These are phyloP conservation scores for Sialis lutaria DNA, from an alignment of 2,888 invertebrate species.

Conservation along the genomic window DNA sequence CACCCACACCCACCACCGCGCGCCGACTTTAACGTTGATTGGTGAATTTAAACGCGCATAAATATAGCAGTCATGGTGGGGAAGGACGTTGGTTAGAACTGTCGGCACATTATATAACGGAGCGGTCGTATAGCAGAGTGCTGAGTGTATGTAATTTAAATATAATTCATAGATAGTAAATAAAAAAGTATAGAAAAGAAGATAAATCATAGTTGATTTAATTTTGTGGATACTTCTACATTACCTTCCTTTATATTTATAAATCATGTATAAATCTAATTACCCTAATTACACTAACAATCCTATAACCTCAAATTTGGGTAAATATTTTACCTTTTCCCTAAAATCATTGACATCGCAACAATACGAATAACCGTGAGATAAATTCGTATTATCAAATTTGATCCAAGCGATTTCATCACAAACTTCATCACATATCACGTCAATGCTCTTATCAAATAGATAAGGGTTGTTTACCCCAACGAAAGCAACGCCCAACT, in stretches of 20 bases:
- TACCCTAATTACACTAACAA: slow-evolving; percentile 22
- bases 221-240: too few species aligned
- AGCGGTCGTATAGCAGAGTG: too few species aligned
- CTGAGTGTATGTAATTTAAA: too few species aligned
- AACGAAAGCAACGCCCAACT: slow-evolving; percentile 37
- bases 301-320: slow-evolving; percentile 28
- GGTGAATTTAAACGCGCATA: too few species aligned
- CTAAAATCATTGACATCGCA: slow-evolving; percentile 39
- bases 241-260: not conserved
- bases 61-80: too few species aligned
- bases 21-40: too few species aligned
- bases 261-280: not conserved
- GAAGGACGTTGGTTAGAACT: too few species aligned
- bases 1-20: too few species aligned
- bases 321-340: slow-evolving; percentile 32
- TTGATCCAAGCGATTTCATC: slow-evolving; percentile 37
- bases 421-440: slow-evolving; percentile 30
- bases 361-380: slow-evolving; percentile 41
- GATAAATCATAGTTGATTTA: too few species aligned
- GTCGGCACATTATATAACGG: too few species aligned
- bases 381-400: slow-evolving; percentile 30
- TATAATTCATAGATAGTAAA: too few species aligned
- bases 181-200: too few species aligned
- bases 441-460: slow-evolving; percentile 16
- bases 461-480: slow-evolving; percentile 41